These are phyloP conservation scores for Zoanthus sansibaricus DNA, from an alignment of 92 coral and sea anemone genomes.

Conservation along the genomic window DNA sequence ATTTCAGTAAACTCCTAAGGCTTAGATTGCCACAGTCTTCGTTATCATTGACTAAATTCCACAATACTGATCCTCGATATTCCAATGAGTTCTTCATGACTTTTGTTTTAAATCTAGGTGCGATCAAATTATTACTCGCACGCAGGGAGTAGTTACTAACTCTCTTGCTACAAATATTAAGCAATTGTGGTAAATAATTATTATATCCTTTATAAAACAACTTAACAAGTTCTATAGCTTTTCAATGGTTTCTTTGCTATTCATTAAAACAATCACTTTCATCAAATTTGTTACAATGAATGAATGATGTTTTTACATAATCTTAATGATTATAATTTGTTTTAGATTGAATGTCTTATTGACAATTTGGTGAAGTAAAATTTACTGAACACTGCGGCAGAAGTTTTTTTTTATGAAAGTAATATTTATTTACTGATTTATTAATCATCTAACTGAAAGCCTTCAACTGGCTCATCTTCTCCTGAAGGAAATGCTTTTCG, in stretches of 20 bases:
- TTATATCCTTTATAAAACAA: too few relatives aligned
- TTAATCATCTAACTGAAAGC: not conserved
- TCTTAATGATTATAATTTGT: too few relatives aligned
- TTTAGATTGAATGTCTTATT: not conserved
- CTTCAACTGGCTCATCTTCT: conserved; percentile 1
- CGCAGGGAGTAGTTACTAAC: too few relatives aligned
- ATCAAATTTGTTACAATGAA: not conserved
- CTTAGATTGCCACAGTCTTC: too few relatives aligned
- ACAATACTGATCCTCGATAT: too few relatives aligned
- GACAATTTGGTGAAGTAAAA: not conserved
- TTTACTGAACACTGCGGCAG: not conserved
- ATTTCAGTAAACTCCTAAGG: too few relatives aligned
- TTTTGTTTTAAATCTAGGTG: too few relatives aligned
- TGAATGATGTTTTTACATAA: not conserved
- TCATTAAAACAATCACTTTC: not conserved
- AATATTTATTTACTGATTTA: not conserved
- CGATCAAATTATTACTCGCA: too few relatives aligned
- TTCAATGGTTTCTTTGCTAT: not conserved
- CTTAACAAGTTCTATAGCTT: not conserved
- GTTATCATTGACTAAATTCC: too few relatives aligned
- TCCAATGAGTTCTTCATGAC: too few relatives aligned
- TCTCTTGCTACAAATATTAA: too few relatives aligned
- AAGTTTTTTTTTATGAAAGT: not conserved
- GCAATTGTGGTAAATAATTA: too few relatives aligned
- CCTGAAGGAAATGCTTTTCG: not conserved